Base-by-base conservation (phyloP, 1,140 invertebrate species). In the Saccostrea glomerata region DNA sequence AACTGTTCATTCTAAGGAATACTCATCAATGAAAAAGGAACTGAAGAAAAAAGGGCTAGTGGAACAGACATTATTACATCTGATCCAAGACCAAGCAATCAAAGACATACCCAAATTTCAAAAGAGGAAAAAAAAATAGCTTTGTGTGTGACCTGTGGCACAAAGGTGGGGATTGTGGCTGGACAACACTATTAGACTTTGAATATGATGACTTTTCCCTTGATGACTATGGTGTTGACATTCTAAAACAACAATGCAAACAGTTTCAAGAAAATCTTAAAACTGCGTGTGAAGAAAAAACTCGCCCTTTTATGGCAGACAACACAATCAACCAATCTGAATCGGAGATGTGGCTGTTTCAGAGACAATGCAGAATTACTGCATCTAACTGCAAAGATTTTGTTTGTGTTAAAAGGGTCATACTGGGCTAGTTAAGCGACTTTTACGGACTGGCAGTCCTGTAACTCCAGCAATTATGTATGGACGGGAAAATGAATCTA, bases 161-260 rank as follows among this genome's bases (percentile, higher is more conserved):
- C 12, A 36, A 30, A 73, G 30, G 77, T 9, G 25, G n/a, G 30
- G 77, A 82, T 13, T 30, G 77, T 82, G 77, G 77, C 6, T 82
- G n/a, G 77, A 82, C 77, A 82, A 82, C n/a, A 5, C n/a, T 82
- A 12, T 82, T 82, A 30, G 2, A 82, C 25, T 82, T 0, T 82
- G 77, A 40, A 13, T 82, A 82, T 82, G 77, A 82, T 20, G n/a
- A 82, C 25, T 82, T 82, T 54, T 40, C 77, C 12, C 9, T 82
- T 15, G 77, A 82, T 12, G 77, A 82, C 77, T 82, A 82, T 82
- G 77, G 77, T 40, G 70, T n/a, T n/a, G n/a, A n/a, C n/a, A n/a
- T n/a, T n/a, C n/a, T n/a, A n/a, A n/a, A n/a, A n/a, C n/a, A n/a
- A n/a, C n/a, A n/a, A n/a, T n/a, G n/a, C n/a, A n/a, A n/a, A n/a